phyloP scores from a whole-genome alignment of 2,888 invertebrate species.

The Hedychridium roseum region DNA sequence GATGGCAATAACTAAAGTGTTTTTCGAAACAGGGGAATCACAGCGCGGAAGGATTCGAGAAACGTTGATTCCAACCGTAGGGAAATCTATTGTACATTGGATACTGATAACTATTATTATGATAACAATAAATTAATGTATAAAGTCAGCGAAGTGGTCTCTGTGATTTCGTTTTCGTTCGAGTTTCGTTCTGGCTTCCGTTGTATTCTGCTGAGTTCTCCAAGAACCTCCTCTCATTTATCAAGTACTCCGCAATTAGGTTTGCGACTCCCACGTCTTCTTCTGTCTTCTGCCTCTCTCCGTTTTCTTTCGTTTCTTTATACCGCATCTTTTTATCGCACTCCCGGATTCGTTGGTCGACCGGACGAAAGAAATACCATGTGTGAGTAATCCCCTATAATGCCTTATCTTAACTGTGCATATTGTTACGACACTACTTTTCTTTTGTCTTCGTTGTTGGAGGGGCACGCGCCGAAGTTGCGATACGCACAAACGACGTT shows the following conservation, averaged over 20 bases:
- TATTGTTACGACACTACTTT: slow-evolving; percentile 9
- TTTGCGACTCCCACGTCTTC: slow-evolving; percentile 5
- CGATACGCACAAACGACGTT: too few relatives aligned
- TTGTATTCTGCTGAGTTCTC: slow-evolving; percentile 1
- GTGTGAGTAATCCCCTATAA: slow-evolving; percentile 59
- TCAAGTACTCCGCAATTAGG: too few relatives aligned
- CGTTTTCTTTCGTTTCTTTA: slow-evolving; percentile 32
- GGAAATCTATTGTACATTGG: slow-evolving; percentile 63
- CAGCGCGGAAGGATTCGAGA: slow-evolving; percentile 36
- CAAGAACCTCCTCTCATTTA: not conserved
- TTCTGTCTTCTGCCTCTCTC: slow-evolving; percentile 1
- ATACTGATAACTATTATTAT: slow-evolving; percentile 57
- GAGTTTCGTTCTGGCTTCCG: slow-evolving; percentile 8
- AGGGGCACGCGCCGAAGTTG: too few relatives aligned
- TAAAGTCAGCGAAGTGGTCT: slow-evolving; percentile 45
- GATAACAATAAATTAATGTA: slow-evolving; percentile 64
- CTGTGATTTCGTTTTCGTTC: slow-evolving; percentile 42
- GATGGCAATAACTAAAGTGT: too few relatives aligned
- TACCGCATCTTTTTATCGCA: slow-evolving; percentile 58
- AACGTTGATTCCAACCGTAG: slow-evolving; percentile 57
- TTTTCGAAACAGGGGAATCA: too few relatives aligned
- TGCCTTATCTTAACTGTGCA: slow-evolving; percentile 36
- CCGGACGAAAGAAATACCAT: slow-evolving; percentile 57
- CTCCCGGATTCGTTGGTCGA: slow-evolving; percentile 63
- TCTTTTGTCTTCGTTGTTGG: too few relatives aligned